Evolutionary conservation across 2,888 invertebrate genomes (phyloP), one percentile per base, ranked within the genome.

Genomic region (Eupeodes latifasciatus): DNA sequence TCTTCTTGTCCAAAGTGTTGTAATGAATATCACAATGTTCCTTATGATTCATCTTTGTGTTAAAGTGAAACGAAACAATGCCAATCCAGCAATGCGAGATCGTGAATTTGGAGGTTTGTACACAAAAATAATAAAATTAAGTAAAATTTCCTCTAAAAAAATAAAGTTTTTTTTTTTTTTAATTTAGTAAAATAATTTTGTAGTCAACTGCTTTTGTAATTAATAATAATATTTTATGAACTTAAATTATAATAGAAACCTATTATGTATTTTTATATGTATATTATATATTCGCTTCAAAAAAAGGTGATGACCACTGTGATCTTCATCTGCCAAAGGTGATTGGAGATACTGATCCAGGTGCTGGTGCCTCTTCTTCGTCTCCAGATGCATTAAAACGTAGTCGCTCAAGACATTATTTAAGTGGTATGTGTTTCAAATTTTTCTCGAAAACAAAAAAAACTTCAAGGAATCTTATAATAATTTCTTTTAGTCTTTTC

Each of bases 11-110:
- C 99, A 99, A 94, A 99, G 99, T 94, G 96, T 99, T 92, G 96
- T 99, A 81, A 99, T 99, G 99, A 99, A 98, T 92, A 93, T 97
- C 81, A 97, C 98, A 90, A 99, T 99, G 99, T 96, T 99, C 94
- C 95, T 96, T 80, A 98, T 99, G 98, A 97, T 99, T 90, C 97
- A 98, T 93, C 94, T 99, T 69, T 99, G 99, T 95, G 97, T 99
- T 40, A 95, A 95, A 92, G 97, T 98, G 89, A 96, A 96, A 91
- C 96, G 97, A 93, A 96, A 96, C 93, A 97, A 96, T 93, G 96
- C 97, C 93, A 95, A 97, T 51, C 61, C 80, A 82, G 51, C 88
- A 51, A 64, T 83, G 34, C 78, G 91, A 74, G 97, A 98, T 91
- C 95, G 96, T 93, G 95, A 97, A 93, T 97, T 98, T 92, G 96